Evolutionary conservation across 2,797 vertebrate genomes (phyloP).

Genomic region (Cynopterus sphinx): DNA sequence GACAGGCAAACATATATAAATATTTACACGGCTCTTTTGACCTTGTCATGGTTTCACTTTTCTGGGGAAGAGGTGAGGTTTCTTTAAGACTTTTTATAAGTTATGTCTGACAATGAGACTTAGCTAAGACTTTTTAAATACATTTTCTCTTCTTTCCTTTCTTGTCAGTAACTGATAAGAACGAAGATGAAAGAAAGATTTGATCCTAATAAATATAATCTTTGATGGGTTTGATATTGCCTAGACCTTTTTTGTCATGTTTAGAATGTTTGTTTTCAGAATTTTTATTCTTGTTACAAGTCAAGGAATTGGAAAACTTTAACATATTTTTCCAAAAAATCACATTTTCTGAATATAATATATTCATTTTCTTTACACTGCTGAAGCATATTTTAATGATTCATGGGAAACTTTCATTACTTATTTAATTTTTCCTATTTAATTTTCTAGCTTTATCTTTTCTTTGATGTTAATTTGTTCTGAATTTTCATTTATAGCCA

Average conservation of each 20-base stretch:
- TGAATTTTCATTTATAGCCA: constrained; percentile 14
- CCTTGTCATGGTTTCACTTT: not conserved
- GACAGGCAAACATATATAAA: not conserved
- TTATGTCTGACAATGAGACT: constrained; percentile 13
- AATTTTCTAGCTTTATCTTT: constrained; percentile 52
- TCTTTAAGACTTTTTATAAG: not conserved
- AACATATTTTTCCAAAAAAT: not conserved
- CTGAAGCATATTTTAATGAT: constrained; percentile 34
- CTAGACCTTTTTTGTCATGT: not conserved
- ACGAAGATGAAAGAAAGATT: not conserved
- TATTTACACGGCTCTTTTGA: not conserved
- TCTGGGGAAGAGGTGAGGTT: not conserved
- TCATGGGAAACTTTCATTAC: not conserved
- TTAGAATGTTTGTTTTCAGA: constrained; percentile 30
- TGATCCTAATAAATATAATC: not conserved
- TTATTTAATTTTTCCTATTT: constrained; percentile 48
- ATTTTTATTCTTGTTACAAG: constrained; percentile 50
- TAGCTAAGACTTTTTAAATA: not conserved
- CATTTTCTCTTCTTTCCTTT: constrained; percentile 52
- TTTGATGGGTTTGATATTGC: not conserved
- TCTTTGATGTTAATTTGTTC: not conserved
- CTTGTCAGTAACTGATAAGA: constrained; percentile 12
- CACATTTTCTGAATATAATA: not conserved
- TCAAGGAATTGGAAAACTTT: not conserved
- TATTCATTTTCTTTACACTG: constrained; percentile 23